Conservation (phyloP, 2,888 invertebrate genomes). For the Dermolepida albohirtum region DNA sequence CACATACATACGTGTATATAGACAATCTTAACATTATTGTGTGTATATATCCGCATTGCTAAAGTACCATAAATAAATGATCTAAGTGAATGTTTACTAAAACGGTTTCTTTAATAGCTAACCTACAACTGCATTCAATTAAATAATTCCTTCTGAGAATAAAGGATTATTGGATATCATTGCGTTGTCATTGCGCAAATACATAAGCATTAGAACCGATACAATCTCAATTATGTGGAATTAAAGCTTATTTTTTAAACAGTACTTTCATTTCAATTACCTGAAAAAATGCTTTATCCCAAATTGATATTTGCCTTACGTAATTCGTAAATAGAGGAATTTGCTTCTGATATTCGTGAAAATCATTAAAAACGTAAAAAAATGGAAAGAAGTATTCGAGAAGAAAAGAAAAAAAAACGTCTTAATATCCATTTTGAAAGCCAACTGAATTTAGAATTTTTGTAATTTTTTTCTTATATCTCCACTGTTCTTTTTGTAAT, state of each 20-base stretch:
- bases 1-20: too few species aligned
- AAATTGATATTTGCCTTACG: conserved; percentile 14
- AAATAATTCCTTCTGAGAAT: conserved; percentile 20
- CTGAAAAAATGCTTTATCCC: conserved; percentile 6
- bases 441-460: too few species aligned
- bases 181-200: conserved; percentile 1
- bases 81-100: conserved; percentile 22
- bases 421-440: too few species aligned
- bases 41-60: conserved; percentile 15
- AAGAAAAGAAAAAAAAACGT: too few species aligned
- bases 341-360: too few species aligned
- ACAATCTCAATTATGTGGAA: too few species aligned
- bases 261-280: conserved; percentile 11
- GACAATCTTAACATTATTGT: neutral
- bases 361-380: too few species aligned
- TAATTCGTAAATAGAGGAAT: neutral
- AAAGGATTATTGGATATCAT: conserved; percentile 1
- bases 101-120: conserved; percentile 12
- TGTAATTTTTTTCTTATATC: too few species aligned
- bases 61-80: conserved; percentile 1
- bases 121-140: conserved; percentile 6
- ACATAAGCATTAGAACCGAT: too few species aligned
- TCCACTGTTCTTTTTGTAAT: too few species aligned
- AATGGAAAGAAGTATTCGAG: too few species aligned
- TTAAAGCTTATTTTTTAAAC: too few species aligned